Conservation (phyloP, 2,113 vertebrate species). For the Gobius niger region DNA sequence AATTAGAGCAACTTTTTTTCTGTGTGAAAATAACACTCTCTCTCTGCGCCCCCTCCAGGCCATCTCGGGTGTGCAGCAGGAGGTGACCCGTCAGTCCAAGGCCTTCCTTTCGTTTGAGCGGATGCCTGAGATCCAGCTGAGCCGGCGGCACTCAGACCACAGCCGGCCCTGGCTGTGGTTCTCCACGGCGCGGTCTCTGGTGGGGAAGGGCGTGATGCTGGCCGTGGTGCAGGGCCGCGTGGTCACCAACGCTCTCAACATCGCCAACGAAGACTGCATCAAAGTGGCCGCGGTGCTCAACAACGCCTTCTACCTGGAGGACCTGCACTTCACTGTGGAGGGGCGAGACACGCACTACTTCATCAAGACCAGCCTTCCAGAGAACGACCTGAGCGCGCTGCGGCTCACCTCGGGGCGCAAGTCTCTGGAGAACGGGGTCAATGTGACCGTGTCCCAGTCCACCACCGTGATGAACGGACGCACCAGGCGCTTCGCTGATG, state of each 20-base stretch:
- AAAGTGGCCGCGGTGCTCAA: conserved; percentile 97
- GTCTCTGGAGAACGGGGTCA: conserved; percentile 94
- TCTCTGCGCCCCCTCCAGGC: conserved; percentile 75
- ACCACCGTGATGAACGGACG: conserved; percentile 94
- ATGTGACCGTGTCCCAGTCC: conserved; percentile 95
- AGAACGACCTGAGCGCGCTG: conserved; percentile 92
- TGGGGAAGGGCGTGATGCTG: conserved; percentile 97
- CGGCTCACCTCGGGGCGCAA: conserved; percentile 91
- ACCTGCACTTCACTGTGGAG: conserved; percentile 93
- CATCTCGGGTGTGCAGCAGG: conserved; percentile 95
- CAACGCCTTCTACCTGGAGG: conserved; percentile 95
- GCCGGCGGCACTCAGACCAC: conserved; percentile 74
- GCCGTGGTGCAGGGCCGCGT: conserved; percentile 94
- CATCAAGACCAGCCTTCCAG: conserved; percentile 93
- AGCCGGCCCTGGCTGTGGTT: conserved; percentile 95
- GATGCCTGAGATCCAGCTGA: conserved; percentile 93
- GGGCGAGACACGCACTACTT: conserved; percentile 97
- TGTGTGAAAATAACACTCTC: neutral
- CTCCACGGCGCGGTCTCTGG: conserved; percentile 89
- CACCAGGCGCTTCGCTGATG: conserved; percentile 94
- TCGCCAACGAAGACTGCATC: conserved; percentile 98
- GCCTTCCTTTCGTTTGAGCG: conserved; percentile 94
- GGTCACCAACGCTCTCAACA: conserved; percentile 93
- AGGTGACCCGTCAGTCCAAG: conserved; percentile 88
- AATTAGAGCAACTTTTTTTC: neutral